phyloP scores from a whole-genome alignment of 1,140 invertebrate genomes.

The Drosophila jambulina region DNA sequence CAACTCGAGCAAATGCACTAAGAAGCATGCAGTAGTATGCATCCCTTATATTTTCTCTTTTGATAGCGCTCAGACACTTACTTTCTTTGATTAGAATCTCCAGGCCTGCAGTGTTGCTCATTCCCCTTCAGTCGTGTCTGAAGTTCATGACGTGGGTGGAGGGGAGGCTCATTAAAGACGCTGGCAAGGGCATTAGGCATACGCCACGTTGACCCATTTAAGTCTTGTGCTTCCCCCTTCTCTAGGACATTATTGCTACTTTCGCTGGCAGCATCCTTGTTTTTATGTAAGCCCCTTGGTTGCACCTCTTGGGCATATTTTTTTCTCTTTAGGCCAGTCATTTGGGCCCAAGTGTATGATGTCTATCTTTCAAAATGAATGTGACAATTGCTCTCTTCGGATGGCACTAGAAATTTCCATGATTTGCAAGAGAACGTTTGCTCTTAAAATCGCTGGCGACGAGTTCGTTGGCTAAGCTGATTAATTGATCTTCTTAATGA shows the following conservation, averaged over 20 bases:
- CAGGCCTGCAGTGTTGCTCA: constrained; percentile 43
- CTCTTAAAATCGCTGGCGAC: constrained; percentile 8
- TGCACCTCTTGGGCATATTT: constrained; percentile 59
- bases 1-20: constrained; percentile 64
- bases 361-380: constrained; percentile 67
- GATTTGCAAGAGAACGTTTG: constrained; percentile 16
- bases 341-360: constrained; percentile 22
- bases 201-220: constrained; percentile 57
- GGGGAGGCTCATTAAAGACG: constrained; percentile 45
- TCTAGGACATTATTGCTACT: constrained; percentile 45
- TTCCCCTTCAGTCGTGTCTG: constrained; percentile 25
- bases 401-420: constrained; percentile 59
- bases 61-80: constrained; percentile 54
- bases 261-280: constrained; percentile 42
- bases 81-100: constrained; percentile 71
- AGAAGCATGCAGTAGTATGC: constrained; percentile 47
- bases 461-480: background rate
- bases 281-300: constrained; percentile 38
- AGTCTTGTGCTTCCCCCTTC: constrained; percentile 12
- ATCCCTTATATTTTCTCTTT: constrained; percentile 48
- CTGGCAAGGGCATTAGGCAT: constrained; percentile 56
- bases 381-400: constrained; percentile 22
- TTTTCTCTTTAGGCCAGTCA: constrained; percentile 53
- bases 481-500: background rate
- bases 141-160: background rate